Conservation (phyloP, 2,888 invertebrate species). For the Melolontha melolontha region DNA sequence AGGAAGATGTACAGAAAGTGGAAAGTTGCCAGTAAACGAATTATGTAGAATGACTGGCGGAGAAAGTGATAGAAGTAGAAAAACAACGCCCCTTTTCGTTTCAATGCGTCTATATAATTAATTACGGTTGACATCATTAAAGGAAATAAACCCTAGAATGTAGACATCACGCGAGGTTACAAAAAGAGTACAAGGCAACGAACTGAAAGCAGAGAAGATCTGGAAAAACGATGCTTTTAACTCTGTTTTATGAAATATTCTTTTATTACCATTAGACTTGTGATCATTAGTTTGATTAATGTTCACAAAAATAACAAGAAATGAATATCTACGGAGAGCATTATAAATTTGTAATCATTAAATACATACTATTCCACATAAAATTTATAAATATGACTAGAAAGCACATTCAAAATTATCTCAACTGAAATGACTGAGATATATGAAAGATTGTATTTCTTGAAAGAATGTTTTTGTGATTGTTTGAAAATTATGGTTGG, state of each 20-base stretch:
- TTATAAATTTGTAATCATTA: too few species aligned
- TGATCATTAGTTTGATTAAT: not conserved
- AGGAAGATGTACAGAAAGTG: conserved; percentile 49
- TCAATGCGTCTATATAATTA: conserved; percentile 36
- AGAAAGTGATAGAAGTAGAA: conserved; percentile 39
- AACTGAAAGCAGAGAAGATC: conserved; percentile 15
- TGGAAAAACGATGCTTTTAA: conserved; percentile 5
- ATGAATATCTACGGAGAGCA: too few species aligned
- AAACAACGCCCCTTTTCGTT: conserved; percentile 34
- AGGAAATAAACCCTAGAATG: conserved; percentile 22
- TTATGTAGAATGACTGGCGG: conserved; percentile 51
- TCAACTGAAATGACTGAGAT: too few species aligned
- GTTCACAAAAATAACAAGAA: not conserved
- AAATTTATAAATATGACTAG: too few species aligned
- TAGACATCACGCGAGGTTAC: conserved; percentile 11
- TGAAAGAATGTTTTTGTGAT: too few species aligned
- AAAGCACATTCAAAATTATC: too few species aligned
- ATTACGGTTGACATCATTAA: conserved; percentile 32
- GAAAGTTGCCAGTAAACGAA: conserved; percentile 47
- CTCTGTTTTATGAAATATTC: not conserved
- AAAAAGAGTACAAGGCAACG: conserved; percentile 13
- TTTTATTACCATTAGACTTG: not conserved
- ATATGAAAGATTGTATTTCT: too few species aligned
- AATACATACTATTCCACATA: too few species aligned
- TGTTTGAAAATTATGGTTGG: too few species aligned